Evolutionary conservation across 2,888 invertebrate genomes (phyloP).

Genomic region (Agonopterix arenella): DNA sequence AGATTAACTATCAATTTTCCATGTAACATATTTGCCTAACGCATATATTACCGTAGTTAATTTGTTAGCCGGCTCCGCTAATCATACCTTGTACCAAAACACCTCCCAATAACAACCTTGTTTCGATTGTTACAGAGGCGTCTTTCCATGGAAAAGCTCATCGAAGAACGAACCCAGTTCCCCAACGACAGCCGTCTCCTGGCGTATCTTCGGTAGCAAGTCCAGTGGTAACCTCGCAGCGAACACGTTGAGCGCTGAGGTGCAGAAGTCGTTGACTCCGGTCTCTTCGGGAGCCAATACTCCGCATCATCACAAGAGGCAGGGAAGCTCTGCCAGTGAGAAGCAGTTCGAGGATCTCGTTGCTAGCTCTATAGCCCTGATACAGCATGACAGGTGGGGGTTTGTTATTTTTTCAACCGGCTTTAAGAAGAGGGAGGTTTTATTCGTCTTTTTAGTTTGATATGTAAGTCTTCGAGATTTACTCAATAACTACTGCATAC

Average conservation of each 20-base stretch:
- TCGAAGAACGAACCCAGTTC: slow-evolving; percentile 35
- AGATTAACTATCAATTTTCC: not conserved
- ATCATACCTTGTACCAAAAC: no score
- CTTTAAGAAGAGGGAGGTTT: not conserved
- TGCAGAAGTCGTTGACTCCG: slow-evolving; percentile 49
- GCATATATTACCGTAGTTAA: no score
- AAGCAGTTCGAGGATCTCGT: slow-evolving; percentile 78
- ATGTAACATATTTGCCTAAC: not conserved
- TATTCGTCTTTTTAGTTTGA: no score
- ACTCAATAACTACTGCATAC: no score
- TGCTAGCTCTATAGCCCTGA: slow-evolving; percentile 83
- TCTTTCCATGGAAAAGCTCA: slow-evolving; percentile 72
- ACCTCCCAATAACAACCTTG: no score
- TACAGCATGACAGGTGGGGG: slow-evolving; percentile 80
- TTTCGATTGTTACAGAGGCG: slow-evolving; percentile 63
- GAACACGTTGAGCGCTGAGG: slow-evolving; percentile 42
- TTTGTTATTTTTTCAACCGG: not conserved
- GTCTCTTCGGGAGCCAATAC: slow-evolving; percentile 58
- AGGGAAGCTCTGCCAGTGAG: slow-evolving; percentile 70
- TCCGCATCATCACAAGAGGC: slow-evolving; percentile 60
- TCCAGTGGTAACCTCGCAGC: slow-evolving; percentile 50
- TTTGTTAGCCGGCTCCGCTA: no score
- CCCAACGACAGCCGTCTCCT: slow-evolving; percentile 36
- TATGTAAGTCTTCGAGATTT: no score
- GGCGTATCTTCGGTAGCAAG: slow-evolving; percentile 63